phyloP scores from a whole-genome alignment of 2,113 vertebrate genomes.

The Cyphomyrus discorhynchus region DNA sequence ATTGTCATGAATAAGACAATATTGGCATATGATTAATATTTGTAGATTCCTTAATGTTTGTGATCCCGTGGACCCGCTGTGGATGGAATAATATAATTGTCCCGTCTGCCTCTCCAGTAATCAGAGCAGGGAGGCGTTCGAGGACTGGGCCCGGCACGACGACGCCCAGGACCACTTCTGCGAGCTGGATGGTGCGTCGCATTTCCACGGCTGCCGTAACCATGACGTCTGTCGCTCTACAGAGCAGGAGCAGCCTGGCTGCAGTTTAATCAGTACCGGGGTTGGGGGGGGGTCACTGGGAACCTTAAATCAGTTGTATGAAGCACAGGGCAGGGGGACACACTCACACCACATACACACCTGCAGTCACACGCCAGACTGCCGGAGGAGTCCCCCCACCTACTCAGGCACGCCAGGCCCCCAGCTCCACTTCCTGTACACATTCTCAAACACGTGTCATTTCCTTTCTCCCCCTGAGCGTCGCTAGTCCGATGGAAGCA shows the following conservation, averaged over 20 bases:
- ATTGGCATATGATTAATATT: background rate
- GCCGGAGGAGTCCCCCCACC: background rate
- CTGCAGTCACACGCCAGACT: background rate
- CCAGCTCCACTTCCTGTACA: background rate
- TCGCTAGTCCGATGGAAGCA: background rate
- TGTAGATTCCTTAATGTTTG: background rate
- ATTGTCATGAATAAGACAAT: background rate
- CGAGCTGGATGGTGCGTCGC: conserved; percentile 82
- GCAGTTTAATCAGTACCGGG: background rate
- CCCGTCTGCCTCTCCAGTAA: conserved; percentile 61
- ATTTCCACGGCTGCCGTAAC: background rate
- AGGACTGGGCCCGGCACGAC: conserved; percentile 92
- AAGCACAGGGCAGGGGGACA: background rate
- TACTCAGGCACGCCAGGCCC: background rate
- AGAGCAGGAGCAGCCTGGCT: background rate
- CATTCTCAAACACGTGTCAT: background rate
- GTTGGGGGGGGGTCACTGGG: background rate
- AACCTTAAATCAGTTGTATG: background rate
- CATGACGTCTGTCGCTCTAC: background rate
- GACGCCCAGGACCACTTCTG: conserved; percentile 97
- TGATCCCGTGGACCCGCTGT: background rate
- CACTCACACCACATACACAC: background rate
- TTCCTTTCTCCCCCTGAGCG: background rate
- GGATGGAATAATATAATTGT: background rate
- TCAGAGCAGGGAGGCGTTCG: conserved; percentile 92